Evolutionary conservation across 1,140 invertebrate species (phyloP), one percentile per base, ranked within the genome.

Genomic region (Drosophila pachea): DNA sequence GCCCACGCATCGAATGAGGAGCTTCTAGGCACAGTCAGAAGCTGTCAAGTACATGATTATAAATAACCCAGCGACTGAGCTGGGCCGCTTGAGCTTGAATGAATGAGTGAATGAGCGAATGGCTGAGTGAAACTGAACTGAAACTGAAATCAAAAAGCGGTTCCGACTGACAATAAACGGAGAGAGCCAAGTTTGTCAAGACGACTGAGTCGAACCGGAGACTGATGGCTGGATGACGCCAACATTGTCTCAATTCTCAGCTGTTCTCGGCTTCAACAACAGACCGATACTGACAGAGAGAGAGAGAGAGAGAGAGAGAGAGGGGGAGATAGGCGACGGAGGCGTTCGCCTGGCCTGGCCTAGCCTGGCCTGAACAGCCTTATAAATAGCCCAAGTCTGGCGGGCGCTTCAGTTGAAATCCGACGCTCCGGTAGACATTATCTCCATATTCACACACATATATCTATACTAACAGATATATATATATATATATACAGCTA

Each of bases 341-440:
- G 48, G 48, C 48, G 48, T 7, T 50, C 33, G 48, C 48, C 32
- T 50, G 49, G 49, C 49, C 7, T 35, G 38, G 54, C 43, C 67
- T 31, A 22, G 22, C 22, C 22, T 22, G 22, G 49, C 49, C 7
- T 52, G 38, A 48, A 48, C 67, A 31, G 59, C 62, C 74, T 69
- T 84, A 84, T 84, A 84, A 84, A 84, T 86, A 84, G 79, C 66
- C 55, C 69, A 63, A 64, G 56, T 54, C 73, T 76, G 68, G 73
- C 79, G 86, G 81, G 31, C 69, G 76, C 58, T 74, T 84, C 81
- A 84, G 79, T 86, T 86, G 52, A 79, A 68, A 48, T 60, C 67
- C 63, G 76, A 67, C 68, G 69, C 69, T 70, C 49, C 73, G 58
- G 75, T 68, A 67, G 79, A 16, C 67, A 66, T 65, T 63, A 48